A percentile compares a stretch with the other conserved stretches of the same genome.
Evolutionary conservation across 2,888 invertebrate species (phyloP).

Genomic region (Lypha dubia): DNA sequence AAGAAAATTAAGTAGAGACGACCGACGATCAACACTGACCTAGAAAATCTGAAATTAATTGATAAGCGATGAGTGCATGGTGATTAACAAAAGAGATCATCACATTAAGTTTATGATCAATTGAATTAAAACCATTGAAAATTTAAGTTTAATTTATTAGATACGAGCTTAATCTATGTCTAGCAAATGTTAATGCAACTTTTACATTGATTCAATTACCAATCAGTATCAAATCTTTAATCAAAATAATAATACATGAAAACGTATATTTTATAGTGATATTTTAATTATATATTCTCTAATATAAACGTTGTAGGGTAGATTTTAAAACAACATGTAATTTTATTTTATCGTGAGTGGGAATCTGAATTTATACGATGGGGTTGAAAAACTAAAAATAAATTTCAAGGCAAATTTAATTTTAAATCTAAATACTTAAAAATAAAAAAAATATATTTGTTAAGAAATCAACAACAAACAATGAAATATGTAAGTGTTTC

Average conservation of each 20-base stretch:
- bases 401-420: conserved; percentile 59
- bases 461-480: conserved; percentile 33
- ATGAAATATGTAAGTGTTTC: conserved; percentile 13
- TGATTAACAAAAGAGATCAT: background rate
- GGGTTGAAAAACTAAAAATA: conserved; percentile 51
- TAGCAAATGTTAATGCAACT: background rate
- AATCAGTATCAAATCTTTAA: background rate
- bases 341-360: conserved; percentile 46
- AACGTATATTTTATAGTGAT: background rate
- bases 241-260: background rate
- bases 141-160: background rate
- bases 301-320: conserved; percentile 12
- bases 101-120: background rate
- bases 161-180: background rate
- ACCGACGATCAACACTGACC: background rate
- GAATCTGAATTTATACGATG: conserved; percentile 28
- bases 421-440: conserved; percentile 39
- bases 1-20: background rate
- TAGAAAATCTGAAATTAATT: background rate
- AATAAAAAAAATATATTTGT: conserved; percentile 13
- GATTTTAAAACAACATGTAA: background rate
- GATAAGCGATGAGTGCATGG: background rate
- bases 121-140: background rate
- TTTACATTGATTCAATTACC: background rate
- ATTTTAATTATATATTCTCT: background rate